phyloP scores from a whole-genome alignment of 1,140 invertebrate species.

The Idris sp. region DNA sequence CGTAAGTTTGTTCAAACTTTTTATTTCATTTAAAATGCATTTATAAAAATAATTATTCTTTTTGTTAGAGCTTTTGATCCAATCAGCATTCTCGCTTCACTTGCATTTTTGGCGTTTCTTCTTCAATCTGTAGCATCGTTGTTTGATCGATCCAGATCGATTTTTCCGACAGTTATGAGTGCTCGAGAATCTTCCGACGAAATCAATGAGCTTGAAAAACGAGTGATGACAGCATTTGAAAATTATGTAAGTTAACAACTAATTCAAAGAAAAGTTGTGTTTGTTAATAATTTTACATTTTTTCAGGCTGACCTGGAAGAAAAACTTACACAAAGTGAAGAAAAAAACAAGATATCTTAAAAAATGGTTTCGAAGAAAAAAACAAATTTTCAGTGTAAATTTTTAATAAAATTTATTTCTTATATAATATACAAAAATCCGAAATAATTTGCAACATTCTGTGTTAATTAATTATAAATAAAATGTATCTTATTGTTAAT shows the following conservation, averaged over 20 bases:
- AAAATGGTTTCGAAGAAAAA: too few species aligned
- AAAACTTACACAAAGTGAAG: constrained; percentile 28
- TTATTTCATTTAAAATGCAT: constrained; percentile 3
- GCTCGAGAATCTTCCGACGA: constrained; percentile 58
- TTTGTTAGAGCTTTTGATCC: constrained; percentile 73
- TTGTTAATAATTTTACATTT: not conserved
- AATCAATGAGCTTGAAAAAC: constrained; percentile 50
- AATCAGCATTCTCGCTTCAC: constrained; percentile 73
- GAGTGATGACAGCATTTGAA: constrained; percentile 66
- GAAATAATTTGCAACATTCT: too few species aligned
- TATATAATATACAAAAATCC: too few species aligned
- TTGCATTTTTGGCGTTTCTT: constrained; percentile 77
- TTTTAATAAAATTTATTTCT: too few species aligned
- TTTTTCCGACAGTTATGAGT: constrained; percentile 71
- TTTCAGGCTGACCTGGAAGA: constrained; percentile 62
- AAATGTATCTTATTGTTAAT: too few species aligned
- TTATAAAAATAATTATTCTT: constrained; percentile 13
- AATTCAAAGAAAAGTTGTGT: not conserved
- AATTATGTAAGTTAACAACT: constrained; percentile 69
- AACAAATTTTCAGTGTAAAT: too few species aligned
- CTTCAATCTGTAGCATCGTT: constrained; percentile 74
- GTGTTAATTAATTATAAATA: too few species aligned
- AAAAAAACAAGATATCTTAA: constrained; percentile 13
- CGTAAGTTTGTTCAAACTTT: constrained; percentile 60
- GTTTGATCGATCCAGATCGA: constrained; percentile 73